Evolutionary conservation across 2,888 invertebrate species (phyloP).

Genomic region (Carpatolechia fugitivella): DNA sequence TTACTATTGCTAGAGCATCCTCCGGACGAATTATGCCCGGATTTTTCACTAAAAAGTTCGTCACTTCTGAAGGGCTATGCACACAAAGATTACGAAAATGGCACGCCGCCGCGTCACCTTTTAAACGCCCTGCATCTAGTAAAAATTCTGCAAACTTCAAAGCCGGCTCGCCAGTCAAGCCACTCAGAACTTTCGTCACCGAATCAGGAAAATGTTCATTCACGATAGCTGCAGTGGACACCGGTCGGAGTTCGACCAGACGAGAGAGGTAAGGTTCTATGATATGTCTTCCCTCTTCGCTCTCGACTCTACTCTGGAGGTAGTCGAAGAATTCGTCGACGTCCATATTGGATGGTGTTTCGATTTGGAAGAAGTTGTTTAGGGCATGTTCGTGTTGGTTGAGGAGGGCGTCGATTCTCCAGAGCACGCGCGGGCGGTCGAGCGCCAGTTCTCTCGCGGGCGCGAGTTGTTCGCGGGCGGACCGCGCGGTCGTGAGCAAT

Average conservation of each 20-base stretch:
- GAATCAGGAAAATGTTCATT: constrained; percentile 40
- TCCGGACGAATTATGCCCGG: constrained; percentile 61
- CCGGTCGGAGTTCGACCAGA: constrained; percentile 49
- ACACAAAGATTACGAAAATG: constrained; percentile 54
- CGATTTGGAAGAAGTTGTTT: constrained; percentile 50
- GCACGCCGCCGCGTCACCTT: constrained; percentile 48
- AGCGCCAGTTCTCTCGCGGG: constrained; percentile 26
- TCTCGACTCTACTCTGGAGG: constrained; percentile 40
- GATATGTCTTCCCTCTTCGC: constrained; percentile 30
- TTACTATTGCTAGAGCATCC: constrained; percentile 54
- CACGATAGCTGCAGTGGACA: constrained; percentile 52
- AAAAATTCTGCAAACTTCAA: constrained; percentile 49
- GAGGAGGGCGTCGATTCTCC: constrained; percentile 48
- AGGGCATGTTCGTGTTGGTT: constrained; percentile 42
- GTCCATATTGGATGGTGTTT: constrained; percentile 46
- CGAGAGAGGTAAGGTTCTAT: constrained; percentile 39
- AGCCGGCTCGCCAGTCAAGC: constrained; percentile 32
- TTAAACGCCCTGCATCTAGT: constrained; percentile 44
- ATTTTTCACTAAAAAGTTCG: constrained; percentile 47
- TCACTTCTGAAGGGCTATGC: constrained; percentile 42
- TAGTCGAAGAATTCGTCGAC: constrained; percentile 63
- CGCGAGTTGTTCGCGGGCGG: constrained; percentile 30
- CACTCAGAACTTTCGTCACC: constrained; percentile 33
- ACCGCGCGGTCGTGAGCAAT: constrained; percentile 36
- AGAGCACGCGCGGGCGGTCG: constrained; percentile 50